Base-by-base conservation (phyloP, 2,797 vertebrate genomes). In the Paguma larvata region DNA sequence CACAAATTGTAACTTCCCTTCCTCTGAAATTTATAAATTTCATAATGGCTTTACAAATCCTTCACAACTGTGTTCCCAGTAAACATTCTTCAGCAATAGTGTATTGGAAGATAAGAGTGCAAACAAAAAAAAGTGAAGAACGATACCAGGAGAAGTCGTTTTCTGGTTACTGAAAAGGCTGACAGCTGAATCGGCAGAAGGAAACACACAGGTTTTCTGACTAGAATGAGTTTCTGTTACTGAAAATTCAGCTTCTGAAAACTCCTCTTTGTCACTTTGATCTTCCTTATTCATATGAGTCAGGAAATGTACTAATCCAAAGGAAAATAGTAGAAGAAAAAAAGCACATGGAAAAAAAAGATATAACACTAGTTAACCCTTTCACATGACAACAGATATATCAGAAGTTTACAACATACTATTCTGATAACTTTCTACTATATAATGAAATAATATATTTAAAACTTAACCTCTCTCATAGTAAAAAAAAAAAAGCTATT, bases 101-200 rank as follows among this genome's bases (percentile, higher is more conserved):
- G 23, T 41, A 44, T 25, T 44, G 21, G 51, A 73, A 67, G 83
- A 63, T 18, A 38, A 91, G 95, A 34, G 4, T 2, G 9, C 6
- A 94, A 63, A 90, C 68, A 16, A 89, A 21, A 25, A 38, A 38
- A 79, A 75, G 6, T 65, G 63, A 93, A 62, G 21, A 51, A 25
- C 56, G 19, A 87, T 99, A 99, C 99, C 99, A 97, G 98, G 91
- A 93, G 95, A 82, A 14, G 94, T 73, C 25, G 98, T 4, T 18
- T 87, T 97, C 48, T 97, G 77, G 46, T 85, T 97, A 63, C 85
- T 94, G n/a, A 32, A 97, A 46, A 97, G 95, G 85, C 88, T 51
- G 59, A 90, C 73, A 80, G 96, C 85, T 32, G 98, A 97, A 11
- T 79, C 3, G 23, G 97, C 97, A 97, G 89, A 96, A 83, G 92